Evolutionary conservation across 2,113 vertebrate species (phyloP), one percentile per base, ranked within the genome.

Genomic region (Tragulus kanchil): DNA sequence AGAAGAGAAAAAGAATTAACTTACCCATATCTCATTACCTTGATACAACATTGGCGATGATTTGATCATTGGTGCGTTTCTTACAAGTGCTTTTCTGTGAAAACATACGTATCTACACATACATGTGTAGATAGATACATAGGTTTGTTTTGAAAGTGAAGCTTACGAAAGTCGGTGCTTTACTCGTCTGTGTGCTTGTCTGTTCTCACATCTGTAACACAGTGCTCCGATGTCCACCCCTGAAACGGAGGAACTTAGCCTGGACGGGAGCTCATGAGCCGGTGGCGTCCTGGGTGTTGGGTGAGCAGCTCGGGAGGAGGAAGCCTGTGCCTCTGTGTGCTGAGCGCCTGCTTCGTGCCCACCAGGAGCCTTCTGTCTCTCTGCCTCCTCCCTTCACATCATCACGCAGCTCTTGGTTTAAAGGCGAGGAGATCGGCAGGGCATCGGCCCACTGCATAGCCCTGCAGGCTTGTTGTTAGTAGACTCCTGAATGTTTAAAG

Each of bases 201-300:
- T 25, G 1, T 28, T 14, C n/a, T 23, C 28, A 28, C 26, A 15
- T 61, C 67, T 88, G 6, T 54, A 17, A 26, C 4, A 0, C 26
- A 2, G 45, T 6, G 2, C 0, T 3, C 36, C 5, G 56, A 2
- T 67, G 3, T 5, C 31, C 8, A 17, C 4, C 26, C 12, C 77
- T 84, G 26, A 56, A 50, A 50, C 5, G 23, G 3, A 8, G 21
- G 50, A 8, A 10, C 58, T 3, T 3, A 45, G 42, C 23, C 69
- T 58, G 36, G 42, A 26, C 8, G 0, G 85, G 31, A 58, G 25
- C 28, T 3, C 17, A 3, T 48, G 59, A 61, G 65, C 1, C 59
- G 11, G 0, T 3, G 13, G 52, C 8, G 26, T 8, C 13, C 0
- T 0, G 3, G 14, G 3, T 11, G 1, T 16, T 36, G 21, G 26